A percentile compares a stretch with the other conserved stretches of the same genome.
Evolutionary conservation across 2,888 invertebrate genomes (phyloP).

Genomic region (Syritta pipiens): DNA sequence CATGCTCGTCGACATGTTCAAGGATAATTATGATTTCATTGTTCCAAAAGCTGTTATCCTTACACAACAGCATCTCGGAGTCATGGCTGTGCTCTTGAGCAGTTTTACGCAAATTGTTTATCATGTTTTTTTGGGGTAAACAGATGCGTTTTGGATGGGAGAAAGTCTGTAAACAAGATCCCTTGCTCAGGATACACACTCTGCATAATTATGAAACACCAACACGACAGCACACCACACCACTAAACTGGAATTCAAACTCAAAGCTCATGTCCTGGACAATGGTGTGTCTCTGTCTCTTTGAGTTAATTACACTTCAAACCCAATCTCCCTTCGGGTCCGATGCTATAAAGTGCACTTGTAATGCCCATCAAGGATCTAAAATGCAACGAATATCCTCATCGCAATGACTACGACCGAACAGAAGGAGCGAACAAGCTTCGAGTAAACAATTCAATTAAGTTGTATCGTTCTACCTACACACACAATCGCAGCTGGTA

Average conservation of each 20-base stretch:
- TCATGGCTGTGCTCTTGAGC: slow-evolving; percentile 5
- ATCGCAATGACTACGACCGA: not conserved
- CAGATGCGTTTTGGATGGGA: slow-evolving; percentile 29
- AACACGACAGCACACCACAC: not conserved
- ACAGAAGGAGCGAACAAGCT: not conserved
- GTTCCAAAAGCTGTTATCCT: slow-evolving; percentile 38
- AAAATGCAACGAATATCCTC: slow-evolving; percentile 47
- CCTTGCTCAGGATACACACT: not conserved
- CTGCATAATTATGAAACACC: slow-evolving; percentile 26
- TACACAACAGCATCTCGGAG: not conserved
- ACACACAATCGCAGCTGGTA: too few species aligned
- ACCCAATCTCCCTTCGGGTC: not conserved
- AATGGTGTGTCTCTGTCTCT: slow-evolving; percentile 41
- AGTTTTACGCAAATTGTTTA: slow-evolving; percentile 30
- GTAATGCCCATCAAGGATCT: slow-evolving; percentile 58
- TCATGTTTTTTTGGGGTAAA: slow-evolving; percentile 23
- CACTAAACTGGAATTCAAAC: too few species aligned
- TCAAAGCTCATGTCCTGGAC: slow-evolving; percentile 22
- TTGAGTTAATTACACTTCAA: slow-evolving; percentile 58
- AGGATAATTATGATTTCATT: slow-evolving; percentile 63
- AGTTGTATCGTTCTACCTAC: slow-evolving; percentile 48
- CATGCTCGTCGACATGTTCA: slow-evolving; percentile 23
- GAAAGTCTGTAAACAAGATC: slow-evolving; percentile 1
- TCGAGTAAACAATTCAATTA: slow-evolving; percentile 60
- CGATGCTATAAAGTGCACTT: slow-evolving; percentile 52